phyloP scores from a whole-genome alignment of 2,888 invertebrate species.

The Oscheius sp. region DNA sequence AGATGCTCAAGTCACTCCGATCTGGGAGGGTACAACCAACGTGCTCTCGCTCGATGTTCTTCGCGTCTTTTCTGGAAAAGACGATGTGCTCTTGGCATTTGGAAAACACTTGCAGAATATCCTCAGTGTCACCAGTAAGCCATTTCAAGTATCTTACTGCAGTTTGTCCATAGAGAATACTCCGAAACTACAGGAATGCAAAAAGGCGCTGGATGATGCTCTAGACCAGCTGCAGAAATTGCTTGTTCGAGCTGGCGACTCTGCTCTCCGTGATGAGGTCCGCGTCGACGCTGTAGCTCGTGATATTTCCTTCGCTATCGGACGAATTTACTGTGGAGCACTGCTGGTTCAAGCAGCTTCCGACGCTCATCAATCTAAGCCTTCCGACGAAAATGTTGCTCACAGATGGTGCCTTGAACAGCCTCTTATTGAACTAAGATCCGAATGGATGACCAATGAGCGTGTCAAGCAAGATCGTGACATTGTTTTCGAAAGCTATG shows the following conservation, averaged over 20 bases:
- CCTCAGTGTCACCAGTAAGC: constrained; percentile 40
- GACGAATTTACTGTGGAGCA: constrained; percentile 74
- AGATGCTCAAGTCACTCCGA: constrained; percentile 78
- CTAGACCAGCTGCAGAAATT: constrained; percentile 45
- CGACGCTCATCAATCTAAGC: constrained; percentile 52
- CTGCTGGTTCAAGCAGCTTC: constrained; percentile 74
- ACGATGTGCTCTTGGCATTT: constrained; percentile 74
- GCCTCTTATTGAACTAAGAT: constrained; percentile 49
- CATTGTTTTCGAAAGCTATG: constrained; percentile 62
- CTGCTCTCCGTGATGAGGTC: constrained; percentile 37
- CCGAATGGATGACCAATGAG: constrained; percentile 49
- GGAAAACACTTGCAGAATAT: constrained; percentile 67
- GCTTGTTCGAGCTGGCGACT: constrained; percentile 48
- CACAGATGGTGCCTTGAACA: constrained; percentile 59
- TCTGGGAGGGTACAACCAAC: constrained; percentile 80
- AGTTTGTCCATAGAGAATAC: not conserved
- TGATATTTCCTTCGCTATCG: constrained; percentile 76
- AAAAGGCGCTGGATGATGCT: constrained; percentile 42
- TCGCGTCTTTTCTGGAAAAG: constrained; percentile 76
- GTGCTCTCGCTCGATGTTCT: constrained; percentile 78
- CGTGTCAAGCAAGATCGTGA: constrained; percentile 51
- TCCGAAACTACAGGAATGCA: constrained; percentile 38
- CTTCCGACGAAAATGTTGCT: constrained; percentile 58
- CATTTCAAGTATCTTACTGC: not conserved
- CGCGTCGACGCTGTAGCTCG: constrained; percentile 75